Conservation (phyloP, 2,888 invertebrate genomes). For the Apoderus coryli region DNA sequence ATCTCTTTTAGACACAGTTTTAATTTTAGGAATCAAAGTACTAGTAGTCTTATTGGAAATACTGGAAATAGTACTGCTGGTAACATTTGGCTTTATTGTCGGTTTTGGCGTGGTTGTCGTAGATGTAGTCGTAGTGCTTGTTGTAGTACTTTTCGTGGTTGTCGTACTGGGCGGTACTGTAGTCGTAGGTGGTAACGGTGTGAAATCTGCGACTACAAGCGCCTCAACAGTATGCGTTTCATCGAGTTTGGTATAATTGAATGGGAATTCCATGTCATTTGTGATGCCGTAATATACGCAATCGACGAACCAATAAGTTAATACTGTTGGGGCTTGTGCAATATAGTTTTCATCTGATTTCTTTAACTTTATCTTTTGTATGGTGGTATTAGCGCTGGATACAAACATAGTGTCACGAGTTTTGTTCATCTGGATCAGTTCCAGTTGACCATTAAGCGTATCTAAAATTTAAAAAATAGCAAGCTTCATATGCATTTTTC, state of each 20-base stretch:
- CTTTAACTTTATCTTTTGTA: conserved; percentile 42
- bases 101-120: conserved; percentile 17
- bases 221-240: conserved; percentile 49
- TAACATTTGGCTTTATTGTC: conserved; percentile 13
- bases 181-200: conserved; percentile 36
- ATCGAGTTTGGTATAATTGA: conserved; percentile 48
- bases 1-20: conserved; percentile 9
- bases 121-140: conserved; percentile 24
- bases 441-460: conserved; percentile 52
- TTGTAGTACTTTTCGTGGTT: conserved; percentile 28
- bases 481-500: no score
- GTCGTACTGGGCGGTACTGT: conserved; percentile 28
- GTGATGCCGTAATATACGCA: conserved; percentile 54
- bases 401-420: conserved; percentile 44
- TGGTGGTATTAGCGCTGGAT: conserved; percentile 43
- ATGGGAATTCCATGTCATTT: conserved; percentile 42
- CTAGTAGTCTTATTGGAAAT: conserved; percentile 17
- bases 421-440: conserved; percentile 46
- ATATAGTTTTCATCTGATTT: conserved; percentile 48
- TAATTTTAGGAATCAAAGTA: conserved; percentile 1
- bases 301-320: conserved; percentile 69
- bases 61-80: conserved; percentile 14
- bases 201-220: conserved; percentile 54
- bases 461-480: conserved; percentile 38
- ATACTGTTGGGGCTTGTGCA: conserved; percentile 37